Evolutionary conservation across 2,797 vertebrate species (phyloP), one percentile per base, ranked within the genome.

Genomic region (Pseudopleuronectes americanus): DNA sequence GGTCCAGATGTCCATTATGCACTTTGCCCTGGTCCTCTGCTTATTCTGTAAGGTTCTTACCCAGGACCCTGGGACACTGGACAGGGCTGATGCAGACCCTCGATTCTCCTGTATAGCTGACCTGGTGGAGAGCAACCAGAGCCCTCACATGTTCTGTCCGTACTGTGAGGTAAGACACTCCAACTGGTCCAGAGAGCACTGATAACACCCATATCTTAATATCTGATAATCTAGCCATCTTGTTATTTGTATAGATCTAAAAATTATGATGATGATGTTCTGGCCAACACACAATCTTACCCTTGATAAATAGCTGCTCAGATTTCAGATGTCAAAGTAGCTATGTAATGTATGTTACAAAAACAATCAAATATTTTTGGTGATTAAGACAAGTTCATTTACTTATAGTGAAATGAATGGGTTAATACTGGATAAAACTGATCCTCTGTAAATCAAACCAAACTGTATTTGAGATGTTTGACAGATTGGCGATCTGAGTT

Each of bases 81-180:
- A 76, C 22, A 77, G 80, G 66, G 81, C 76, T 13, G 90, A 94
- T 8, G 78, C 88, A 28, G 91, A 94, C 80, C 84, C 92, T 53
- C 80, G 85, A 48, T 93, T 92, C 84, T 92, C 93, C 65, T 91
- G 89, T 53, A 84, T 95, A 0, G 85, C 87, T 31, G 93, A 94
- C 80, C 90, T 96, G 57, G 86, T 94, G 54, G 93, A 93, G 77
- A 88, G 87, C 53, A 93, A 92, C 80, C 79, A 95, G 84, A 94
- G 83, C 62, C 86, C 88, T 2, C 81, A 89, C 38, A 89, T 72
- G 63, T 96, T 95, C 86, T 96, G 95, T 81, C 92, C 94, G 28
- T 93, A 94, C 86, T 96, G 95, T 90, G 95, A 96, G 93, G 95
- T 95, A 77, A 89, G 86, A 58, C 43, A 45, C 68, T 26, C 26